Evolutionary conservation across 1,140 invertebrate genomes (phyloP).

Genomic region (Sitophilus oryzae): DNA sequence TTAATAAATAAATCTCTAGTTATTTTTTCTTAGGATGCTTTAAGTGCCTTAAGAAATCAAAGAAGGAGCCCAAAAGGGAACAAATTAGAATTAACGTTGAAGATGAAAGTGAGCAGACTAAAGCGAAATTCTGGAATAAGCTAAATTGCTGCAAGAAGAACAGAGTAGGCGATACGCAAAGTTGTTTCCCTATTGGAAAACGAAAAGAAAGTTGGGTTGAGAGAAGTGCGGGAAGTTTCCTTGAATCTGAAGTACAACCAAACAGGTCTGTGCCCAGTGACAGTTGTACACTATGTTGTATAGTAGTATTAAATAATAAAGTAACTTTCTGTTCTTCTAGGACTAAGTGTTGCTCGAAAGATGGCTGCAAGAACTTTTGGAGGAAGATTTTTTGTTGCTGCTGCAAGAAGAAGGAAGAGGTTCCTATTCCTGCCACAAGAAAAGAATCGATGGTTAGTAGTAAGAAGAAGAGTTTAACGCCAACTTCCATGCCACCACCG

Average conservation of each 20-base stretch:
- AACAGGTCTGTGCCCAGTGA: too few species aligned
- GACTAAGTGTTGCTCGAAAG: conserved; percentile 30
- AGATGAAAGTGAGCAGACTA: conserved; percentile 27
- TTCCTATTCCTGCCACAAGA: conserved; percentile 44
- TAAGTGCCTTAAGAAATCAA: conserved; percentile 27
- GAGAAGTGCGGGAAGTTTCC: conserved; percentile 28
- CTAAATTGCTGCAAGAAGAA: conserved; percentile 38
- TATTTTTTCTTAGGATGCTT: conserved; percentile 28
- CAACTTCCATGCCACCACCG: conserved; percentile 49
- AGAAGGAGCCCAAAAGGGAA: conserved; percentile 14
- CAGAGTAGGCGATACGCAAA: conserved; percentile 34
- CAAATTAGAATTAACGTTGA: conserved; percentile 32
- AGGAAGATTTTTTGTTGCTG: conserved; percentile 39
- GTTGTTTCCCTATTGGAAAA: conserved; percentile 32
- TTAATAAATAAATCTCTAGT: background rate
- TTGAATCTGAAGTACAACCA: conserved; percentile 4
- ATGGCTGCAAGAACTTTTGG: conserved; percentile 33
- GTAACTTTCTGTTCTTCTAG: conserved; percentile 26
- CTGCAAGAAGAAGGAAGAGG: conserved; percentile 41
- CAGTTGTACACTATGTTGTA: too few species aligned
- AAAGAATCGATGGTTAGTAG: conserved; percentile 55
- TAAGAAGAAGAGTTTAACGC: conserved; percentile 56
- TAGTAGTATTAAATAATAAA: too few species aligned
- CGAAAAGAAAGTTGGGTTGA: conserved; percentile 43
- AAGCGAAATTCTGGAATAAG: conserved; percentile 21